phyloP scores from a whole-genome alignment of 2,113 vertebrate species.

The Antigone vipio region DNA sequence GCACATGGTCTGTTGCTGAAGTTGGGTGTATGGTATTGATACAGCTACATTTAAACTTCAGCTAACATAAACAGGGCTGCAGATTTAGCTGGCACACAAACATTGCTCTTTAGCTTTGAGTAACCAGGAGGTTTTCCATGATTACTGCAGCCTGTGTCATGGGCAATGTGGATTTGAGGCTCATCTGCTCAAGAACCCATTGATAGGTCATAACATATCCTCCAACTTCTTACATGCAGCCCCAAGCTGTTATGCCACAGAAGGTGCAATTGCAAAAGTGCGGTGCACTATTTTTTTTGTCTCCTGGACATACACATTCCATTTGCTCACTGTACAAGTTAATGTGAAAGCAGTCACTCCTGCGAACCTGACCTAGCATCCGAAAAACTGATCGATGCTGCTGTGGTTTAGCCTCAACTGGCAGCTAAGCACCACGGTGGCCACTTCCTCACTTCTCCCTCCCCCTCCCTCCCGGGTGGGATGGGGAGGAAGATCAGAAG shows the following conservation, averaged over 20 bases:
- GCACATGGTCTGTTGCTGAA: neutral
- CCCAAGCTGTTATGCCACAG: rapidly evolving
- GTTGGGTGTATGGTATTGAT: rapidly evolving
- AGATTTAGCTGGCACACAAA: neutral
- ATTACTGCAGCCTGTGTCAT: neutral
- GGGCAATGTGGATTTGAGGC: neutral
- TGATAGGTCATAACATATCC: neutral
- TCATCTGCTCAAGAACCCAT: neutral
- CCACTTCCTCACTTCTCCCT: too few relatives aligned
- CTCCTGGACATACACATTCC: neutral
- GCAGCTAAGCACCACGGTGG: too few relatives aligned
- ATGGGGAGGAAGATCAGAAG: too few relatives aligned
- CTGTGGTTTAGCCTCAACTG: too few relatives aligned
- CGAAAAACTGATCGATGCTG: neutral
- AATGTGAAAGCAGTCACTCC: neutral
- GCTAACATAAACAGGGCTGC: neutral
- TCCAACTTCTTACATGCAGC: rapidly evolving
- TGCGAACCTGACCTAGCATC: neutral
- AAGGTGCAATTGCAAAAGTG: neutral
- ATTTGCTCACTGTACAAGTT: neutral
- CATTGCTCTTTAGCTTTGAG: neutral
- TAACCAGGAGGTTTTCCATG: neutral
- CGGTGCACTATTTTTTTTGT: rapidly evolving
- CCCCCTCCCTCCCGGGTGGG: too few relatives aligned
- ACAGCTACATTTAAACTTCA: neutral